A percentile compares a stretch with the other conserved stretches of the same genome.
Evolutionary conservation across 2,113 vertebrate genomes (phyloP).

Genomic region (Phyllopteryx taeniolatus): DNA sequence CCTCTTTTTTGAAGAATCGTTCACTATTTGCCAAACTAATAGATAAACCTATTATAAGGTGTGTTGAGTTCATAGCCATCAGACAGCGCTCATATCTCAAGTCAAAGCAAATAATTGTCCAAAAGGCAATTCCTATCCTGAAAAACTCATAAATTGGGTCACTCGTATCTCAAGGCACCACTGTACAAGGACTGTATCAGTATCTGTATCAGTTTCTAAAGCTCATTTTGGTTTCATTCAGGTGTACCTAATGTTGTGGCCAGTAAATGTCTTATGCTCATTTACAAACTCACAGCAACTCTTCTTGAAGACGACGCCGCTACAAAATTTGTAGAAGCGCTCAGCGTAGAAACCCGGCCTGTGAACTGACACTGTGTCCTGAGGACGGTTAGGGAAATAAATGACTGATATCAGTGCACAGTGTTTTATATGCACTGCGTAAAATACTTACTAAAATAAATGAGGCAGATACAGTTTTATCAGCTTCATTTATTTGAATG

Average conservation of each 20-base stretch:
- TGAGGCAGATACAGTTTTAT: not conserved
- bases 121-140: no score
- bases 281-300: conserved; percentile 84
- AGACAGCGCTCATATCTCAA: no score
- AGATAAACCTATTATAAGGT: no score
- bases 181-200: no score
- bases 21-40: no score
- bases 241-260: not conserved
- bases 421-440: not conserved
- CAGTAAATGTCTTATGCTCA: not conserved
- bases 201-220: no score
- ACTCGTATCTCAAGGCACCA: no score
- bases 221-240: no score
- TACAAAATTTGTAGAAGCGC: conserved; percentile 96
- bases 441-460: not conserved
- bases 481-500: not conserved
- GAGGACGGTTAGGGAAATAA: not conserved
- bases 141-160: no score
- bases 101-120: no score
- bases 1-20: no score
- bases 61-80: no score
- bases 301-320: conserved; percentile 88
- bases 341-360: conserved; percentile 95
- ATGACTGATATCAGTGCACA: not conserved
- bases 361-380: conserved; percentile 97